Evolutionary conservation across 2,888 invertebrate species (phyloP), one percentile per base, ranked within the genome.

Genomic region (Diaprepes abbreviatus): DNA sequence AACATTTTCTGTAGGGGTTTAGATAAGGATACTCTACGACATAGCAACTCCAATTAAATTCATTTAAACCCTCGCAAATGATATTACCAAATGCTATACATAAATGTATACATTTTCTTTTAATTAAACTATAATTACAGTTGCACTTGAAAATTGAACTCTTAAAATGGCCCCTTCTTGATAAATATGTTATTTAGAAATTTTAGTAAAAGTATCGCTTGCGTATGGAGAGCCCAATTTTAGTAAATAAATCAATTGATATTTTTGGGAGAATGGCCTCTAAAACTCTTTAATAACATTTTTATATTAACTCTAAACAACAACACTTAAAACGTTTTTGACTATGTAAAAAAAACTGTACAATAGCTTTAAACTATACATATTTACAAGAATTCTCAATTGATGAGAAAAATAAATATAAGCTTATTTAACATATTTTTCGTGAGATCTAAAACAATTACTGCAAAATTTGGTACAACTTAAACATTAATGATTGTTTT

Each of bases 321-420:
- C 79, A 80, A 79, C 76, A 79, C 78, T 77, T 78, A 78, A 78
- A 79, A 74, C 73, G 74, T 73, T 62, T 50, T 73, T 76, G 66
- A 78, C 77, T 79, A 79, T 74, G 75, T 80, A 80, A 78, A 79
- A n/a, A n/a, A 80, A 80, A 76, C 79, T 79, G 79, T 79, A 79
- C 79, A 80, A 65, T 70, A 67, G 21, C n/a, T 57, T 55, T 17
- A 36, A 33, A 48, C 35, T 62, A 52, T 62, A 62, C 62, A 63
- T 68, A 68, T 68, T 35, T 63, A 68, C 55, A 68, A 35, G 3
- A 19, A 21, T 50, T 62, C 40, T 45, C 43, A 24, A 9, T 14
- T 43, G 17, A 40, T 43, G 59, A 43, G 35, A 60, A 45, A 59
- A 35, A 35, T 54, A 52, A 66, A 66, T 59, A 66, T 50, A 50